phyloP scores from a whole-genome alignment of 1,140 invertebrate species.

The Lasioglossum baleicum region DNA sequence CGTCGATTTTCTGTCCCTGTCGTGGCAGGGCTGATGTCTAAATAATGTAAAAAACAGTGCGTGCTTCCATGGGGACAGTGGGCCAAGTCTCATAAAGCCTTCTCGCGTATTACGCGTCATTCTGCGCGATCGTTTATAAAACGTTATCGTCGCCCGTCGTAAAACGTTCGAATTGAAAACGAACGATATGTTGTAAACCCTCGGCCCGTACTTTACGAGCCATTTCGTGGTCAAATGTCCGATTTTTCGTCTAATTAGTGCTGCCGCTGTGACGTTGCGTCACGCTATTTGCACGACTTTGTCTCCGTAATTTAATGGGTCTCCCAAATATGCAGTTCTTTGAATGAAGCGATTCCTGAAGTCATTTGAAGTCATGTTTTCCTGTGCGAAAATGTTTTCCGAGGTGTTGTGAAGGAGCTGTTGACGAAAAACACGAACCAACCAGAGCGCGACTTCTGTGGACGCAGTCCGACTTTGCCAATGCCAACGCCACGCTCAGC shows the following conservation, averaged over 20 bases:
- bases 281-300: too few relatives aligned
- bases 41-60: not conserved
- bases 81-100: conserved; percentile 39
- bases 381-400: too few relatives aligned
- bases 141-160: conserved; percentile 22
- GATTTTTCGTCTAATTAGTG: not conserved
- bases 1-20: not conserved
- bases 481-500: too few relatives aligned
- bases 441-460: too few relatives aligned
- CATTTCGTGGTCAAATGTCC: not conserved
- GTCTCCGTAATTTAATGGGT: too few relatives aligned
- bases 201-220: not conserved
- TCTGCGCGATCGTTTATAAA: conserved; percentile 47
- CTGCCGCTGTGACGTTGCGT: not conserved
- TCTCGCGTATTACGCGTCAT: conserved; percentile 34
- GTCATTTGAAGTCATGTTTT: too few relatives aligned
- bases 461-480: too few relatives aligned
- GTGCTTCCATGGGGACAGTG: not conserved
- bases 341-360: too few relatives aligned
- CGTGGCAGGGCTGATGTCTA: not conserved
- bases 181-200: conserved; percentile 9
- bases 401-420: too few relatives aligned
- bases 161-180: conserved; percentile 25
- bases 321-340: too few relatives aligned
- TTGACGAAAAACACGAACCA: too few relatives aligned